Evolutionary conservation across 1,140 invertebrate species (phyloP), one percentile per base, ranked within the genome.

Genomic region (Nasonia longicornis): DNA sequence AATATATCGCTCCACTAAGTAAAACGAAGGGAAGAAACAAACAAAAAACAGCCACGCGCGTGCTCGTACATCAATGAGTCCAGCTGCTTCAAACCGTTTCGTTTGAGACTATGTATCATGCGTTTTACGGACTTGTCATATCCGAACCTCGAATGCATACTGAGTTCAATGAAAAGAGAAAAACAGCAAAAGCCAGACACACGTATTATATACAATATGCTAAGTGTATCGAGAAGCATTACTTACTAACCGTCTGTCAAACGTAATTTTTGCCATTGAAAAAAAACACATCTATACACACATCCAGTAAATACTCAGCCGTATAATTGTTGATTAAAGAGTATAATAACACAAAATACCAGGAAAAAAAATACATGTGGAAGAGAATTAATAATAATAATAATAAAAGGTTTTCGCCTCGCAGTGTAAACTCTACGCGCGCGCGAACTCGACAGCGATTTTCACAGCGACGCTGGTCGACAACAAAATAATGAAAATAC

Each of bases 361-460:
- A 42, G 38, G 52, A 58, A 7, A n/a, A 52, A 52, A n/a, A 58
- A 58, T n/a, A 58, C 52, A 20, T 16, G 20, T 58, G 52, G 52
- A 58, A 16, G 48, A 58, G 52, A 58, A n/a, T 20, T 58, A 20
- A 58, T 58, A 58, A 58, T 58, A 58, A 58, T 58, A 58, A 58
- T 58, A 78, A 70, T 31, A 52, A 81, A 81, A 67, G 29, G 29
- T 73, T 52, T 82, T 42, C 35, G 35, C 69, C 52, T 78, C 58
- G 64, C 66, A 69, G 58, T 58, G 64, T 64, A 79, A 63, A 63
- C 35, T 38, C 69, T 79, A 79, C 70, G 58, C 29, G 42, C 29
- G 42, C 31, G 35, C 12, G 10, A 69, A 78, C 11, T 8, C 52
- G 38, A 14, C 26, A 8, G 45, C 75, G 38, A 67, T 72, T 38